phyloP scores from a whole-genome alignment of 1,140 invertebrate genomes.

The Drosophila serrata region DNA sequence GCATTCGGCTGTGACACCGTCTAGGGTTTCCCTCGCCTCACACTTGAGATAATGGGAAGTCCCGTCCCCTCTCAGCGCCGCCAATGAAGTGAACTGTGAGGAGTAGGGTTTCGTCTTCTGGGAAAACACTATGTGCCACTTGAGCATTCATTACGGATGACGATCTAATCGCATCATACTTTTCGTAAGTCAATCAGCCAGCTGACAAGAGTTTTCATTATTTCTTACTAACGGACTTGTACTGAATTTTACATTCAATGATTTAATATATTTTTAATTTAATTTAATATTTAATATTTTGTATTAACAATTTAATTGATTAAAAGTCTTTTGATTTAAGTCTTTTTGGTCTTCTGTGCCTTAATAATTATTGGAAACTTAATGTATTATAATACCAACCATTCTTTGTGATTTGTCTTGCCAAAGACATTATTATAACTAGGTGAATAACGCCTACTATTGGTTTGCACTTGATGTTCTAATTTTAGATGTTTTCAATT shows the following conservation, averaged over 20 bases:
- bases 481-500: too few species aligned
- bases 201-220: slow-evolving; percentile 9
- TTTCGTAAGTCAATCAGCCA: background rate
- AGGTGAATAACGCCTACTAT: too few species aligned
- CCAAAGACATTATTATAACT: too few species aligned
- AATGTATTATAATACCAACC: too few species aligned
- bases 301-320: too few species aligned
- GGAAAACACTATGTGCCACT: slow-evolving; percentile 11
- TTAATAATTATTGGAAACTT: background rate
- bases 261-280: too few species aligned
- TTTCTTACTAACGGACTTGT: background rate
- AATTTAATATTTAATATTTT: background rate
- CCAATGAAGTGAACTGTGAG: slow-evolving; percentile 6
- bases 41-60: slow-evolving; percentile 29
- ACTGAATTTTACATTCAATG: background rate
- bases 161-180: slow-evolving; percentile 14
- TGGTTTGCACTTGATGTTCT: too few species aligned
- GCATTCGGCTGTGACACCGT: slow-evolving; percentile 45
- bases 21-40: slow-evolving; percentile 32
- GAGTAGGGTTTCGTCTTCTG: slow-evolving; percentile 28
- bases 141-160: slow-evolving; percentile 9
- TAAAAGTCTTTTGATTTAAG: background rate
- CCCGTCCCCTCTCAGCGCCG: slow-evolving; percentile 4
- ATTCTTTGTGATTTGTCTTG: too few species aligned
- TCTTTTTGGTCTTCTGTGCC: background rate